phyloP scores from a whole-genome alignment of 2,888 invertebrate species.

The Drosophila yooni region DNA sequence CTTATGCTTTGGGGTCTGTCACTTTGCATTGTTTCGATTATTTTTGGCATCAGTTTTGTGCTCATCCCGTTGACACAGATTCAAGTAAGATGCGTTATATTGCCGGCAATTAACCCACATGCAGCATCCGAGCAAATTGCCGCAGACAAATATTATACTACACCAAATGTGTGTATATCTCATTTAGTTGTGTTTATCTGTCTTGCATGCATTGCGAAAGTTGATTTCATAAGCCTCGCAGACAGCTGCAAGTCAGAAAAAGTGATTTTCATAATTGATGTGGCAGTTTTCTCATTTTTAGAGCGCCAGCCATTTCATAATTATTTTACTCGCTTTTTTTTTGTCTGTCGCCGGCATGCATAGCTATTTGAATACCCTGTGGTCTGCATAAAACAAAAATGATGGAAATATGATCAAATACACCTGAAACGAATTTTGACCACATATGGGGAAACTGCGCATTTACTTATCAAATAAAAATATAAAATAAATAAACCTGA shows the following conservation, averaged over 20 bases:
- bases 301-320: slow-evolving; percentile 29
- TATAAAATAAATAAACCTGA: not conserved
- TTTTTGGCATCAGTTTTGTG: slow-evolving; percentile 46
- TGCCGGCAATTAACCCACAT: slow-evolving; percentile 70
- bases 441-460: not conserved
- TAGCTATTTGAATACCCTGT: not conserved
- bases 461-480: not conserved
- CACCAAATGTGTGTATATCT: slow-evolving; percentile 21
- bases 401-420: not conserved
- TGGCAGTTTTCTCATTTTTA: slow-evolving; percentile 32
- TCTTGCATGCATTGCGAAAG: slow-evolving; percentile 21
- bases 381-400: not conserved
- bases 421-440: not conserved
- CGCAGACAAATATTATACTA: slow-evolving; percentile 34
- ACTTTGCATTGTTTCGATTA: slow-evolving; percentile 53
- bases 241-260: slow-evolving; percentile 27
- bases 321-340: slow-evolving; percentile 4
- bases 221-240: slow-evolving; percentile 32
- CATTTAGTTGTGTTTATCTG: slow-evolving; percentile 13
- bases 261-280: slow-evolving; percentile 33
- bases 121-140: slow-evolving; percentile 28
- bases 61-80: slow-evolving; percentile 68
- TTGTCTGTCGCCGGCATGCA: not conserved
- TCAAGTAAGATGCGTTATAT: slow-evolving; percentile 52
- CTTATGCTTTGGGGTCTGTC: slow-evolving; percentile 29